A percentile compares a stretch with the other conserved stretches of the same genome.
These are phyloP conservation scores for Blastomussa wellsi DNA, from an alignment of 92 coral and sea anemone species.

Conservation along the genomic window DNA sequence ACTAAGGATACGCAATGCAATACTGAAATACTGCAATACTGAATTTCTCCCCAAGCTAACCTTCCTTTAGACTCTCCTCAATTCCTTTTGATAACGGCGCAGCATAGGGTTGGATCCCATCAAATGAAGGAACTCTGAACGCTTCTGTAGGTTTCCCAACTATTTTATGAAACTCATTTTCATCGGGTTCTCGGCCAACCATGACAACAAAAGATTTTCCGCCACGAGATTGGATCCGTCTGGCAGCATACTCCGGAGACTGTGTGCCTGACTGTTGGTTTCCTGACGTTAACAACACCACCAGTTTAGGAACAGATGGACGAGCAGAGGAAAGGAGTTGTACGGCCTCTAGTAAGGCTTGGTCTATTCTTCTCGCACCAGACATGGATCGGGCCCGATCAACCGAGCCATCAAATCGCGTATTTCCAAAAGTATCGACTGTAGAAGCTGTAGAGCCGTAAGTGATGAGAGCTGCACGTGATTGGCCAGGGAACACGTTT, in stretches of 20 bases:
- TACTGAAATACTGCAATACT: too few species aligned
- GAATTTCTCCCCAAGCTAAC: slow-evolving; percentile 5
- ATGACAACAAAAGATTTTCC: slow-evolving; percentile 61
- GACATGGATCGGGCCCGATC: slow-evolving; percentile 59
- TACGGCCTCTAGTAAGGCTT: slow-evolving; percentile 59
- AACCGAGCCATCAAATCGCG: slow-evolving; percentile 24
- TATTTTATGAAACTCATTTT: slow-evolving; percentile 36
- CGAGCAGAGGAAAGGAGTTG: slow-evolving; percentile 49
- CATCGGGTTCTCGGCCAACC: slow-evolving; percentile 53
- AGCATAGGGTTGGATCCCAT: slow-evolving; percentile 42
- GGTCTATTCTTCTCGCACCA: slow-evolving; percentile 65
- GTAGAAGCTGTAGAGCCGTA: slow-evolving; percentile 54
- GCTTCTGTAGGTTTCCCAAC: slow-evolving; percentile 49
- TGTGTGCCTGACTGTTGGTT: slow-evolving; percentile 49
- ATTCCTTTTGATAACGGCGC: slow-evolving; percentile 48
- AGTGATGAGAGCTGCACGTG: slow-evolving; percentile 65
- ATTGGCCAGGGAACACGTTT: slow-evolving; percentile 56
- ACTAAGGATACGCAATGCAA: too few species aligned
- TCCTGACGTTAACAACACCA: slow-evolving; percentile 75
- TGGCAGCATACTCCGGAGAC: slow-evolving; percentile 40
- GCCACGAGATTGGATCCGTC: slow-evolving; percentile 45
- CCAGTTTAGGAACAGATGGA: slow-evolving; percentile 67
- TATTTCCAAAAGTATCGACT: slow-evolving; percentile 38
- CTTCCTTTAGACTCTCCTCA: background rate
- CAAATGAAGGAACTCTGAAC: slow-evolving; percentile 52